Evolutionary conservation across 1,140 invertebrate species (phyloP), one percentile per base, ranked within the genome.

Genomic region (Limonius californicus): DNA sequence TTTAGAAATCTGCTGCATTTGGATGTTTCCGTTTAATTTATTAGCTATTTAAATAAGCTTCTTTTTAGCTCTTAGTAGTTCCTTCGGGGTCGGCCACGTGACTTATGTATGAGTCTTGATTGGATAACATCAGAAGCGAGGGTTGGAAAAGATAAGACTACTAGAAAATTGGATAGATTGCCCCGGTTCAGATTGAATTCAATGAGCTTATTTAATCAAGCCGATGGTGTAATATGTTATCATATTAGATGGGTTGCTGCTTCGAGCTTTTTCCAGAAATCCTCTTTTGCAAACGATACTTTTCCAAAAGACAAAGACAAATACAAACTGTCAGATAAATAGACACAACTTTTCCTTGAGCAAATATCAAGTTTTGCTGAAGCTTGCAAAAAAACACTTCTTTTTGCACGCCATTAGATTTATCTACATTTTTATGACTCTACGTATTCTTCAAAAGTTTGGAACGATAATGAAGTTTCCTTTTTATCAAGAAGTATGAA

Each of bases 171-270:
- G 72, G 70, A 72, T 72, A 72, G 72, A 72, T 72, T 69, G 66
- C 55, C 57, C 42, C 61, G 63, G 57, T 68, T 35, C 62, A 67
- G 66, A 72, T 72, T 72, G 72, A 73, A 73, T 73, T 73, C 70
- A 69, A 69, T 61, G 67, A 72, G 68, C 69, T 73, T 70, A 73
- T 73, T 71, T 73, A 73, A 73, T 73, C 72, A 73, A 68, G 62
- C 57, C 66, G 64, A 73, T 73, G 68, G 70, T 66, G 45, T 50
- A 50, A 50, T 50, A 50, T 50, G 45, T 50, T 50, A 50, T 50
- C 45, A 65, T 50, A 50, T 50, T 50, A 50, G 45, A 50, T 65
- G 35, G 64, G 55, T 59, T 63, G 42, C 57, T 63, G 21, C 50
- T 58, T 54, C 57, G 4, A 57, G 60, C 43, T 42, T 45, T 11